These are phyloP conservation scores for Rhinichthys klamathensis DNA, from an alignment of 2,113 vertebrate species.

Conservation along the genomic window DNA sequence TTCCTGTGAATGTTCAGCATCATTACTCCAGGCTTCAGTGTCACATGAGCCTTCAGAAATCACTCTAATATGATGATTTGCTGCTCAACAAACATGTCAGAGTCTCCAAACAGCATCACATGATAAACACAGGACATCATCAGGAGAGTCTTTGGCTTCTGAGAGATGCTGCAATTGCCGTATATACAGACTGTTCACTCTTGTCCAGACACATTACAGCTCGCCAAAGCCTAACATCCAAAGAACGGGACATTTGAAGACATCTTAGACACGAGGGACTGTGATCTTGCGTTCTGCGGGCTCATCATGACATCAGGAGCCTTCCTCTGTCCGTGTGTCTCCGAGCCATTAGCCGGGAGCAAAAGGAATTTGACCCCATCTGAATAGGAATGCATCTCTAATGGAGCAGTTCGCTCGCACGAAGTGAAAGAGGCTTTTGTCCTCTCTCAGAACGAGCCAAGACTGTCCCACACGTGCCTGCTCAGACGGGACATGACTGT, in stretches of 20 bases:
- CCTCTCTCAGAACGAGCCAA: not conserved
- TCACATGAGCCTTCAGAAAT: not conserved
- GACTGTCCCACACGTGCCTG: constrained; percentile 22
- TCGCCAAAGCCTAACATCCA: not conserved
- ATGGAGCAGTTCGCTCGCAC: constrained; percentile 24
- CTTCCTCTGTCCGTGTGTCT: constrained; percentile 10
- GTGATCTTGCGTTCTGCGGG: not conserved
- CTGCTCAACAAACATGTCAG: not conserved
- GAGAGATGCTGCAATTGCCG: not conserved
- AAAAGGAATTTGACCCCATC: constrained; percentile 39
- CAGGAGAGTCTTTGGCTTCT: not conserved
- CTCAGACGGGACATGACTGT: not conserved
- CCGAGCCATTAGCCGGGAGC: constrained; percentile 29
- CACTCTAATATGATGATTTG: not conserved
- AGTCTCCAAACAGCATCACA: not conserved
- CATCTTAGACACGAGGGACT: not conserved
- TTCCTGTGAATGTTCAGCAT: not conserved
- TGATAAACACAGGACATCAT: not conserved
- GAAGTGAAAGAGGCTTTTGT: constrained; percentile 50
- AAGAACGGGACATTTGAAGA: not conserved
- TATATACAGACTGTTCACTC: not conserved
- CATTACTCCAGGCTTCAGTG: not conserved
- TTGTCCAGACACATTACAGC: not conserved
- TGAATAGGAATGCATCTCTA: constrained; percentile 54
- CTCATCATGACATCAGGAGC: not conserved